Percentiles rank a stretch among this genome's conserved stretches.
phyloP scores from a whole-genome alignment of 2,888 invertebrate genomes.

The Drosophila robusta region DNA sequence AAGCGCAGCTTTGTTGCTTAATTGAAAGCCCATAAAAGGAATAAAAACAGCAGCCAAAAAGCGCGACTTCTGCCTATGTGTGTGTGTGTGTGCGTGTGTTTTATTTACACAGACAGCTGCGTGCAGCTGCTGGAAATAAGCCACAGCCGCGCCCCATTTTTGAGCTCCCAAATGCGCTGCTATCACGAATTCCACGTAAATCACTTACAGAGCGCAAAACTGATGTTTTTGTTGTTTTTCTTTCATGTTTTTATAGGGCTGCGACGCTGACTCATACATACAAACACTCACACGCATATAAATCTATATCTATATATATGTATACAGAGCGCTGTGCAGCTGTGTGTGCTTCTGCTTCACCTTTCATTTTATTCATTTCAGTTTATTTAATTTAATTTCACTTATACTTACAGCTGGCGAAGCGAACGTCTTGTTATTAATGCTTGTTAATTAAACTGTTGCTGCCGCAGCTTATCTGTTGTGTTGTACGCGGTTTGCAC shows the following conservation, averaged over 20 bases:
- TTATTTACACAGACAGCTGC: conserved; percentile 24
- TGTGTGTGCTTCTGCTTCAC: too few relatives aligned
- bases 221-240: conserved; percentile 24
- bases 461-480: conserved; percentile 39
- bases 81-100: conserved; percentile 6
- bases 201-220: conserved; percentile 35
- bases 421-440: conserved; percentile 33
- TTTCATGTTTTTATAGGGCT: conserved; percentile 47
- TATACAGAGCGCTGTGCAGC: not conserved
- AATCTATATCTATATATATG: not conserved
- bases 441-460: conserved; percentile 50
- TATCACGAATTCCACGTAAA: conserved; percentile 57
- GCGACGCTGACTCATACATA: conserved; percentile 70
- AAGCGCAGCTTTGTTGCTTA: conserved; percentile 33
- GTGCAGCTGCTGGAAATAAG: conserved; percentile 35
- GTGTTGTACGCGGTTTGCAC: conserved; percentile 52
- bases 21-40: conserved; percentile 63
- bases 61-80: conserved; percentile 20
- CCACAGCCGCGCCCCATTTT: conserved; percentile 51
- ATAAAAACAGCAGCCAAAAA: conserved; percentile 46
- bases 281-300: conserved; percentile 17
- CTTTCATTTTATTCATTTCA: not conserved
- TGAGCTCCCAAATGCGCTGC: conserved; percentile 25
- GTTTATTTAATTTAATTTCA: conserved; percentile 1
- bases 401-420: conserved; percentile 61